A percentile compares a stretch with the other conserved stretches of the same genome.
Conservation (phyloP, 2,888 invertebrate genomes). For the Synanthedon myopaeformis region DNA sequence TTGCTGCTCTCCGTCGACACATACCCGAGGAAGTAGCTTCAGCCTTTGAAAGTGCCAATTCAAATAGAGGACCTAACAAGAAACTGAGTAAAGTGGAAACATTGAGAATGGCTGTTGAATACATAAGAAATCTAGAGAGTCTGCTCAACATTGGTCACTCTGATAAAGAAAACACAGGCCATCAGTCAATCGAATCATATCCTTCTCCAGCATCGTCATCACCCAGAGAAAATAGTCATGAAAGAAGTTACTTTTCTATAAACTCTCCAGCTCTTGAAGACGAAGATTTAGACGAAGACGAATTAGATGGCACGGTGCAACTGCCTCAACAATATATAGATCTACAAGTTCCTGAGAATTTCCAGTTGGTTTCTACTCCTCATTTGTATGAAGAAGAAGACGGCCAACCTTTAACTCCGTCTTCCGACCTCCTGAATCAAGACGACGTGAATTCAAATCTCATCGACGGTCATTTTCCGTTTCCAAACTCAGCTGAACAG, state of each 20-base stretch:
- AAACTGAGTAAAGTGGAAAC: conserved; percentile 92
- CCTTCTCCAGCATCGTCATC: conserved; percentile 66
- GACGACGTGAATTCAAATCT: conserved; percentile 64
- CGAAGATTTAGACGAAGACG: conserved; percentile 58
- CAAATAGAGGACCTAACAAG: conserved; percentile 76
- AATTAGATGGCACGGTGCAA: conserved; percentile 49
- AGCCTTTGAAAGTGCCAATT: conserved; percentile 75
- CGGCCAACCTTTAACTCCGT: conserved; percentile 67
- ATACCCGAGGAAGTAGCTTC: conserved; percentile 86
- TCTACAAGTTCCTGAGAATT: conserved; percentile 71
- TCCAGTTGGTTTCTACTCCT: conserved; percentile 72
- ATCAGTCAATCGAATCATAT: conserved; percentile 56
- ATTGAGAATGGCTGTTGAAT: conserved; percentile 89
- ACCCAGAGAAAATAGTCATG: conserved; percentile 63
- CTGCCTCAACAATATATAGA: conserved; percentile 71
- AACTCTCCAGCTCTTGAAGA: conserved; percentile 59
- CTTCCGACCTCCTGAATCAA: conserved; percentile 55
- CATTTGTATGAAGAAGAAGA: conserved; percentile 74
- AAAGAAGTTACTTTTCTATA: conserved; percentile 58
- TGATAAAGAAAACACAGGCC: conserved; percentile 59
- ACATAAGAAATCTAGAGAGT: conserved; percentile 84
- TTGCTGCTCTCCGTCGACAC: conserved; percentile 87
- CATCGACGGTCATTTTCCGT: conserved; percentile 62
- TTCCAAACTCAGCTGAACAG: conserved; percentile 60
- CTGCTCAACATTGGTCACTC: conserved; percentile 76